Base-by-base conservation (phyloP, 2,797 vertebrate genomes). In the Sebastes jordani region DNA sequence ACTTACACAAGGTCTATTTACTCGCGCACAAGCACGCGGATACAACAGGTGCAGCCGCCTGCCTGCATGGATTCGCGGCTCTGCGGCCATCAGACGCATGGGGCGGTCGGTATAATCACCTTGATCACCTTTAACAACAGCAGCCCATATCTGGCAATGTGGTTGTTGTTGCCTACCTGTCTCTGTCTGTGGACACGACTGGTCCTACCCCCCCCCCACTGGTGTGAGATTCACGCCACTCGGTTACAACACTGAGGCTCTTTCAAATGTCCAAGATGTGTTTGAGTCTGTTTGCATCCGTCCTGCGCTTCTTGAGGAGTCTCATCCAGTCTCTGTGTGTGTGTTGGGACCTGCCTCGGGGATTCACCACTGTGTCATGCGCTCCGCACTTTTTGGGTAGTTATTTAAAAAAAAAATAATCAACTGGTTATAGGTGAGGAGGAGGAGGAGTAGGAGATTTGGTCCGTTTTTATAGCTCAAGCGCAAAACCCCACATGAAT, bases 21-120 rank as follows among this genome's bases (percentile, higher is more conserved):
- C 68, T 16, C 70, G 34, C 71, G 36, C 83, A 63, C 82, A 38
- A n/a, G 72, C 86, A 64, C 83, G 63, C 74, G 14, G 69, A 74
- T 8, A 93, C 93, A 95, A 95, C 94, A 95, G 93, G 94, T 95
- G 92, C 88, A 85, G 72, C 23, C 70, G 42, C 64, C 61, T 27
- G 36, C 36, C 36, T 38, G 36, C 20, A n/a, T 54, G 42, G 1
- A 16, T 16, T 68, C 75, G 71, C 78, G 75, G 78, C 74, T 86
- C 83, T 82, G 83, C 82, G 54, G 78, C 72, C 86, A 63, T 74
- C 60, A 72, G 71, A 81, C 78, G 76, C 87, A 80, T 80, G 82
- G 84, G 86, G 76, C 67, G 74, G 62, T 23, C 36, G 49, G 72
- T 72, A 36, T 76, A 80, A 88, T 90, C 87, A 88, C 83, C 87